These are phyloP conservation scores for Solea solea DNA, from an alignment of 2,113 vertebrate genomes.

Conservation along the genomic window DNA sequence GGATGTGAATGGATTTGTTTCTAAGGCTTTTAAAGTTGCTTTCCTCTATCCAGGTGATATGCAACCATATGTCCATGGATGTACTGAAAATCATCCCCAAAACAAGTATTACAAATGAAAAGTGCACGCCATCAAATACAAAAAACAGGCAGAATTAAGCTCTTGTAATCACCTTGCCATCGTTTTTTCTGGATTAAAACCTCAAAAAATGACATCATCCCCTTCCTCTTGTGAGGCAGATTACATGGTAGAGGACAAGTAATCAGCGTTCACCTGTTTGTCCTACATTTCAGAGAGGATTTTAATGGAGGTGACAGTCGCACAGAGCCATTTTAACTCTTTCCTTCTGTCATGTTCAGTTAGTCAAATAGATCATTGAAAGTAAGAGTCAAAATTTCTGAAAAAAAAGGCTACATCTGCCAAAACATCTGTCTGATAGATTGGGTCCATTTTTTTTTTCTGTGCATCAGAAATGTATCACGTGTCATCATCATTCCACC, in stretches of 20 bases:
- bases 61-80: too few species aligned
- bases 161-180: constrained; percentile 35
- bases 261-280: constrained; percentile 56
- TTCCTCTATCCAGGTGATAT: too few species aligned
- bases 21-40: too few species aligned
- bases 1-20: neutral
- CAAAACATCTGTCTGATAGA: neutral
- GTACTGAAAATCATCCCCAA: too few species aligned
- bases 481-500: neutral
- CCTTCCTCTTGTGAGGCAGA: constrained; percentile 27
- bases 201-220: constrained; percentile 54
- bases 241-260: constrained; percentile 23
- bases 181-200: constrained; percentile 48
- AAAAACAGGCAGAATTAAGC: constrained; percentile 1
- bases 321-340: constrained; percentile 32
- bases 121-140: constrained; percentile 23
- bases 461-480: constrained; percentile 24
- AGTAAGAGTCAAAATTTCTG: neutral
- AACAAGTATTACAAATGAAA: neutral
- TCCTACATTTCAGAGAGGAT: constrained; percentile 58
- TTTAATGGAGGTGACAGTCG: constrained; percentile 30
- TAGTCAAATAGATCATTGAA: constrained; percentile 11
- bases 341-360: constrained; percentile 13
- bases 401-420: neutral
- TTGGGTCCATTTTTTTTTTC: neutral